phyloP scores from a whole-genome alignment of 2,113 vertebrate species.

The Clarias gariepinus region DNA sequence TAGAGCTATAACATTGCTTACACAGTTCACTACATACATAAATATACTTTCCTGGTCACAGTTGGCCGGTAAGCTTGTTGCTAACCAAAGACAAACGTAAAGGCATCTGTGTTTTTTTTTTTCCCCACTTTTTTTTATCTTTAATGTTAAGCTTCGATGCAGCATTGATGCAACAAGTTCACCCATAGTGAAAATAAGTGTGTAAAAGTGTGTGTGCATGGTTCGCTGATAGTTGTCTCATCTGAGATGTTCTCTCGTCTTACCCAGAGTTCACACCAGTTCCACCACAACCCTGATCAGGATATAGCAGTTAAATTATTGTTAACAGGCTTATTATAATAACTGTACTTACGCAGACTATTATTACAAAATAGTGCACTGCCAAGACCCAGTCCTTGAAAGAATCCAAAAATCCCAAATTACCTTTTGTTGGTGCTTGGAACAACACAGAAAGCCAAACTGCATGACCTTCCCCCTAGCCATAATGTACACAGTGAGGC shows the following conservation, averaged over 20 bases:
- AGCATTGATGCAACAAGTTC: not conserved
- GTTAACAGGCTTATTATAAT: not conserved
- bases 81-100: not conserved
- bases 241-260: not conserved
- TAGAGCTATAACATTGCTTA: not conserved
- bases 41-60: not conserved
- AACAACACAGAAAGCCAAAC: conserved; percentile 12
- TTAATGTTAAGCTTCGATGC: not conserved
- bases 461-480: not conserved
- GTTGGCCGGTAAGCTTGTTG: not conserved
- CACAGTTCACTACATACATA: not conserved
- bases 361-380: not conserved
- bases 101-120: not conserved
- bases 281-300: not conserved
- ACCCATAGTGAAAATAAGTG: conserved; percentile 31
- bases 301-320: conserved; percentile 14
- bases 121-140: not conserved
- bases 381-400: not conserved
- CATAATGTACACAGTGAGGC: not conserved
- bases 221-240: not conserved
- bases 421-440: not conserved
- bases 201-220: not conserved
- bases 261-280: not conserved
- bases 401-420: not conserved
- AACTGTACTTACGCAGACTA: not conserved